phyloP scores from a whole-genome alignment of 2,888 invertebrate genomes.

The Stenodera caucasica region DNA sequence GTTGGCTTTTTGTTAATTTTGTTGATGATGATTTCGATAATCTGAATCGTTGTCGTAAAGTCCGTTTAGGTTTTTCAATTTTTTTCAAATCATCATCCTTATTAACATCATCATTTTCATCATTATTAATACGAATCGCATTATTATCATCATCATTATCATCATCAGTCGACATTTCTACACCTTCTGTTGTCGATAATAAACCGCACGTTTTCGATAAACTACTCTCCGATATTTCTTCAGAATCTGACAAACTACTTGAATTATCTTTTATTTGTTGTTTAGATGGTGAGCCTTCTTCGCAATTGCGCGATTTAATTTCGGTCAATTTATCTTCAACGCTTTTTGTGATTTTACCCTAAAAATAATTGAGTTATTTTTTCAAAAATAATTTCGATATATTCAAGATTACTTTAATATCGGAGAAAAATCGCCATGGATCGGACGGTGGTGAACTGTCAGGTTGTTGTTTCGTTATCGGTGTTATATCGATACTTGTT shows the following conservation, averaged over 20 bases:
- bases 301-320: slow-evolving; percentile 58
- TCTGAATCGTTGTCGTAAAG: slow-evolving; percentile 42
- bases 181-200: slow-evolving; percentile 54
- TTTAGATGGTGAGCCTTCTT: slow-evolving; percentile 45
- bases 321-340: slow-evolving; percentile 76
- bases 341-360: slow-evolving; percentile 74
- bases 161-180: slow-evolving; percentile 57
- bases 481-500: slow-evolving; percentile 61
- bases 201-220: slow-evolving; percentile 53
- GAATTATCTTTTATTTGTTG: slow-evolving; percentile 58
- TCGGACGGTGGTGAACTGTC: slow-evolving; percentile 61
- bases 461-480: slow-evolving; percentile 32
- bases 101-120: slow-evolving; percentile 42
- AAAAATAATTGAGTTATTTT: slow-evolving; percentile 15
- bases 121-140: slow-evolving; percentile 21
- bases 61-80: slow-evolving; percentile 14
- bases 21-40: slow-evolving; percentile 15
- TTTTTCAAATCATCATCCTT: slow-evolving; percentile 22
- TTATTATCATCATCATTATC: slow-evolving; percentile 51
- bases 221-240: slow-evolving; percentile 57
- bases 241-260: slow-evolving; percentile 66
- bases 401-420: slow-evolving; percentile 62
- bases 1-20: slow-evolving; percentile 42
- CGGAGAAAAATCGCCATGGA: slow-evolving; percentile 73
- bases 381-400: not conserved